Percentiles rank a stretch among this genome's conserved stretches.
phyloP scores from a whole-genome alignment of 2,888 invertebrate genomes.

The Rotaria magnacalcarata region DNA sequence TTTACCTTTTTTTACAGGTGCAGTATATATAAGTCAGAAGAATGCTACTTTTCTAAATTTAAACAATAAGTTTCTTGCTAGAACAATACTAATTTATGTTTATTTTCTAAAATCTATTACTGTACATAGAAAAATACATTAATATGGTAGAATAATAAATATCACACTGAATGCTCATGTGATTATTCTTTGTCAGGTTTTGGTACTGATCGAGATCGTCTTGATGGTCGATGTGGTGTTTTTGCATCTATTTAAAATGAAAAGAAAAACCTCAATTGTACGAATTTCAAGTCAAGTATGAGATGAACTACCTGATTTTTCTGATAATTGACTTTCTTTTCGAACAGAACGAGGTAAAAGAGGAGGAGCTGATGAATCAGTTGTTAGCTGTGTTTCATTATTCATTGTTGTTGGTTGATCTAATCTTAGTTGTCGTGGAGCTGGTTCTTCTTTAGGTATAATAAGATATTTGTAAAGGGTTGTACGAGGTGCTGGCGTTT shows the following conservation, averaged over 20 bases:
- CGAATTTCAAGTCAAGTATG: neutral
- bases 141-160: neutral
- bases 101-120: too few species aligned
- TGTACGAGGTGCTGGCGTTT: neutral
- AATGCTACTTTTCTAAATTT: too few species aligned
- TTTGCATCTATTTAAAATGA: neutral
- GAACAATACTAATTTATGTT: too few species aligned
- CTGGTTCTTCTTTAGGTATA: neutral
- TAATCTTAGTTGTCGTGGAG: too few species aligned
- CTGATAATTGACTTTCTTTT: neutral
- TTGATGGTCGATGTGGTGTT: neutral
- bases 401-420: too few species aligned
- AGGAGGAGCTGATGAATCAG: neutral
- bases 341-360: neutral
- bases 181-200: neutral
- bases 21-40: too few species aligned
- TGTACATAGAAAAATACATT: too few species aligned
- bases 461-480: constrained; percentile 11
- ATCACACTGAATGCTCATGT: neutral
- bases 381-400: neutral
- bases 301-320: neutral
- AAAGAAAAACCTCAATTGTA: neutral
- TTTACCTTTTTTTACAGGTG: too few species aligned
- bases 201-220: neutral
- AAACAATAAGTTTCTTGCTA: too few species aligned